Percentiles rank a stretch among this genome's conserved stretches.
phyloP scores from a whole-genome alignment of 2,797 vertebrate species.

The Loriculus beryllinus region DNA sequence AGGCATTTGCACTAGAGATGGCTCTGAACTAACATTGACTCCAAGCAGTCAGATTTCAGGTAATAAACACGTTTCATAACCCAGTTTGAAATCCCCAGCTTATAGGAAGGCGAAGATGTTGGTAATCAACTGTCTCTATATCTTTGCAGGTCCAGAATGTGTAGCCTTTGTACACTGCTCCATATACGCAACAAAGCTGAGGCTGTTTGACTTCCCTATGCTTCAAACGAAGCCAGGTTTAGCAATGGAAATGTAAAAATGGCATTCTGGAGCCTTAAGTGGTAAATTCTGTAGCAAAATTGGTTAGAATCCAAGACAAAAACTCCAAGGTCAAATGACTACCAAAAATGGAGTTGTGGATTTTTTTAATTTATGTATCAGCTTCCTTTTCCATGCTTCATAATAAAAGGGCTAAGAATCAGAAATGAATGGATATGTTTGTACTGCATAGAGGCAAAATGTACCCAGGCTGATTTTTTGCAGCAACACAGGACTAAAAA shows the following conservation, averaged over 20 bases:
- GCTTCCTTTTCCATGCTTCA: not conserved
- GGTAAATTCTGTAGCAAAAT: not conserved
- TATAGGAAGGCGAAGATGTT: not conserved
- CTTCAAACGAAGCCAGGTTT: not conserved
- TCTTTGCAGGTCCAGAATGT: not conserved
- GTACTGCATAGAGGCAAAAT: not conserved
- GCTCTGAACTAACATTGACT: not conserved
- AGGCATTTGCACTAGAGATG: not conserved
- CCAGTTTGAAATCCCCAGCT: not conserved
- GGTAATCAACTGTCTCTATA: not conserved
- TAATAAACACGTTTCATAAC: not conserved
- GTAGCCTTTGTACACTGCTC: not conserved
- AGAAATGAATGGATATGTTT: not conserved
- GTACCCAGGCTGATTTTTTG: not conserved
- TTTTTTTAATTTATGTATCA: not conserved
- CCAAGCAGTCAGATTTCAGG: not conserved
- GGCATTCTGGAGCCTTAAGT: not conserved
- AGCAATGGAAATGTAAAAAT: conserved; percentile 5
- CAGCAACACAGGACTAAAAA: not conserved
- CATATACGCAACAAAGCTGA: not conserved
- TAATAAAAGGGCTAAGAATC: conserved; percentile 1
- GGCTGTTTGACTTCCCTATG: not conserved
- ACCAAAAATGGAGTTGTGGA: not conserved
- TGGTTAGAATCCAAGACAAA: not conserved
- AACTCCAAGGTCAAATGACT: not conserved